These are phyloP conservation scores for Eulemur rubriventer DNA, from an alignment of 2,797 vertebrate genomes.

Conservation along the genomic window DNA sequence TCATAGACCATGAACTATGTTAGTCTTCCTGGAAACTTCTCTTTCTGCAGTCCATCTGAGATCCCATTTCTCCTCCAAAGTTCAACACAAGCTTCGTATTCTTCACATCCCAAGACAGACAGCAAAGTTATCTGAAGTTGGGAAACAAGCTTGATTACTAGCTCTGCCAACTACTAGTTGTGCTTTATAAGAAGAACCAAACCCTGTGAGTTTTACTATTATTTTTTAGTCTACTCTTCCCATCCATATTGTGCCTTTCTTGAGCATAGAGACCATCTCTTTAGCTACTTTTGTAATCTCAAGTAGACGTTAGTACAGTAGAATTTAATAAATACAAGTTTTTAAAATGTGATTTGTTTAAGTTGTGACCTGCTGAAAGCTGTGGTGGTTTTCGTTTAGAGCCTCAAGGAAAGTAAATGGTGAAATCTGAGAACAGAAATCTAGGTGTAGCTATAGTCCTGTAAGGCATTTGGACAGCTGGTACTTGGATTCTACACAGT, in stretches of 20 bases:
- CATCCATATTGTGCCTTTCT: neutral
- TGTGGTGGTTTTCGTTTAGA: neutral
- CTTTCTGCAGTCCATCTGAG: neutral
- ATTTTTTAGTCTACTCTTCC: neutral
- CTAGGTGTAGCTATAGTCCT: neutral
- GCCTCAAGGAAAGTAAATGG: neutral
- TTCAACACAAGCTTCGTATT: neutral
- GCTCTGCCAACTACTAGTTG: neutral
- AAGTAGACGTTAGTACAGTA: neutral
- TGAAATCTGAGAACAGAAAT: neutral
- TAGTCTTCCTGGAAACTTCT: neutral
- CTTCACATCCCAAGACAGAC: neutral
- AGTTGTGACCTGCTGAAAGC: neutral
- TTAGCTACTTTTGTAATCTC: neutral
- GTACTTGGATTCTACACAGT: neutral
- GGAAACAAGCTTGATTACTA: neutral
- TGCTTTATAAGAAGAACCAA: neutral
- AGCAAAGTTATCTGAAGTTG: neutral
- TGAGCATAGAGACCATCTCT: neutral
- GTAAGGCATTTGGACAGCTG: neutral
- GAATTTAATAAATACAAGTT: neutral
- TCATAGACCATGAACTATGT: no score
- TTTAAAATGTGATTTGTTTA: neutral
- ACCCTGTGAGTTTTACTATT: neutral
- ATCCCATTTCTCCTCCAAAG: neutral